Conservation (phyloP, 53 echinoderm and acorn worm genomes). For the Paracentrotus lividus region DNA sequence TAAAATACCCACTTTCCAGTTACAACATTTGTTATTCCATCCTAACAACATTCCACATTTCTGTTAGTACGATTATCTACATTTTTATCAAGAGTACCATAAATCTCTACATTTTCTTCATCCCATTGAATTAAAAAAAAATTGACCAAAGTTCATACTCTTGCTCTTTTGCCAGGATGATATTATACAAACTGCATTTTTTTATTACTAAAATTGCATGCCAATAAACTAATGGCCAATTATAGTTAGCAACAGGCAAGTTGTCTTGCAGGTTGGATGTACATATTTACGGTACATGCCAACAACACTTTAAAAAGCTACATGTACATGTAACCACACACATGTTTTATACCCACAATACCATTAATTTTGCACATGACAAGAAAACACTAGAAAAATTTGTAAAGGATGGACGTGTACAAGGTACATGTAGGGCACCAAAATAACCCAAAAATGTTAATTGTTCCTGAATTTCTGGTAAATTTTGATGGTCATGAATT, state of each 20-base stretch:
- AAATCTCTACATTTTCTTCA: too few species aligned
- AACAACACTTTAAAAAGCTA: not conserved
- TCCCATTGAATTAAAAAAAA: too few species aligned
- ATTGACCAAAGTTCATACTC: too few species aligned
- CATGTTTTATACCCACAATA: not conserved
- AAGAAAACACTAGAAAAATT: not conserved
- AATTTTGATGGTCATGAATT: too few species aligned
- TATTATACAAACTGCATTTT: not conserved
- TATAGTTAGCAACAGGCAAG: not conserved
- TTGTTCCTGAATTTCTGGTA: not conserved
- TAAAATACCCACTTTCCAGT: too few species aligned
- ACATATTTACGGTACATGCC: not conserved
- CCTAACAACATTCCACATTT: too few species aligned
- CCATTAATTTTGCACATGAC: not conserved
- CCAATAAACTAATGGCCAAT: not conserved
- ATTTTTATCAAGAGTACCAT: too few species aligned
- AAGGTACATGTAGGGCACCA: not conserved
- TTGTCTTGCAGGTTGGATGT: slow-evolving; percentile 11
- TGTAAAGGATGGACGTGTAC: not conserved
- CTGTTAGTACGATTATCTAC: too few species aligned
- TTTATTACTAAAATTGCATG: not conserved
- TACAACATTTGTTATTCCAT: too few species aligned
- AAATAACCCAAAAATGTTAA: not conserved
- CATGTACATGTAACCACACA: not conserved
- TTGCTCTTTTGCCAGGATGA: too few species aligned